Percentiles rank a stretch among this genome's conserved stretches.
These are phyloP conservation scores for Platycercus adscitus DNA, from an alignment of 2,113 vertebrate species.

Conservation along the genomic window DNA sequence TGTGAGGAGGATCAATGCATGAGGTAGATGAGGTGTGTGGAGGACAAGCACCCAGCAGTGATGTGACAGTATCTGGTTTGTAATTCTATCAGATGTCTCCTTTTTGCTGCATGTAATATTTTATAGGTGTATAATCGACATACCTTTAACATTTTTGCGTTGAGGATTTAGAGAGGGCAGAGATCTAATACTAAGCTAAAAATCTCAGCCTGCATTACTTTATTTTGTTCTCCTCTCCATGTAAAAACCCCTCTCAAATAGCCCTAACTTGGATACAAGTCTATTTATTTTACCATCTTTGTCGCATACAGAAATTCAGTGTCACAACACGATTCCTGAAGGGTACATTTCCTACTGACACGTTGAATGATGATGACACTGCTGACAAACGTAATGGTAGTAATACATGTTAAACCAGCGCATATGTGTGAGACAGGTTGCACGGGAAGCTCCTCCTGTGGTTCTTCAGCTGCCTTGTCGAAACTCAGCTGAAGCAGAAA, in stretches of 20 bases:
- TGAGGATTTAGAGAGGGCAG: fast-evolving
- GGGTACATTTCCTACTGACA: neutral
- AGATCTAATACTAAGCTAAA: neutral
- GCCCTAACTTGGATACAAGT: neutral
- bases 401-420: neutral
- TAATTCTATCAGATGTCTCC: neutral
- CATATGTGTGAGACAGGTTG: neutral
- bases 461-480: neutral
- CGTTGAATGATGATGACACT: neutral
- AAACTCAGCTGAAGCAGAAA: neutral
- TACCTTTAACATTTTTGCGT: fast-evolving
- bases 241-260: neutral
- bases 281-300: neutral
- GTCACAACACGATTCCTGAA: neutral
- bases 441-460: neutral
- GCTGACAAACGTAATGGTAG: neutral
- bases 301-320: neutral
- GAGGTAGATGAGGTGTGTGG: neutral
- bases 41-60: neutral
- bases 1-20: neutral
- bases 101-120: neutral
- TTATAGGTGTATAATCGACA: fast-evolving
- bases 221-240: fast-evolving
- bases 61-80: fast-evolving
- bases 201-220: neutral